phyloP scores from a whole-genome alignment of 1,140 invertebrate genomes.

The Lepidotrigona ventralis region DNA sequence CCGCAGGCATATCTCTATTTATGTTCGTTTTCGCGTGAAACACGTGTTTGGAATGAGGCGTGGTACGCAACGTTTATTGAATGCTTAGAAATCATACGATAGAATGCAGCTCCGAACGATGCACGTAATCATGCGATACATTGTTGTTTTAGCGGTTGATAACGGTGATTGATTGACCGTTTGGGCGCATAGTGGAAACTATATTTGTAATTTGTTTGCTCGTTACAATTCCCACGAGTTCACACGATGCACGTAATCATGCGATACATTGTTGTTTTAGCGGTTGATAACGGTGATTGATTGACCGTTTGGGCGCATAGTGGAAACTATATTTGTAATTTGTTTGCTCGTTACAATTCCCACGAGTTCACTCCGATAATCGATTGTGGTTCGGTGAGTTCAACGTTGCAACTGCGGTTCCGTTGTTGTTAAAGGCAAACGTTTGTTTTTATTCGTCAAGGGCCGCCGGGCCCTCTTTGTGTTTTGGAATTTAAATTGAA shows the following conservation, averaged over 20 bases:
- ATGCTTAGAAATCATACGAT: background rate
- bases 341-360: conserved; percentile 29
- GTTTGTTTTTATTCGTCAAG: background rate
- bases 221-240: conserved; percentile 16
- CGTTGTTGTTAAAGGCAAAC: background rate
- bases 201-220: conserved; percentile 33
- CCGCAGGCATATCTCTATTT: too few species aligned
- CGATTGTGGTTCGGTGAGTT: background rate
- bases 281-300: conserved; percentile 31
- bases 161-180: conserved; percentile 30
- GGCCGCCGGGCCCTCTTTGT: background rate
- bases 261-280: conserved; percentile 30
- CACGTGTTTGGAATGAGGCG: too few species aligned
- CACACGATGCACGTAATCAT: conserved; percentile 1
- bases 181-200: background rate
- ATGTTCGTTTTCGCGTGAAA: too few species aligned
- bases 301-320: conserved; percentile 4
- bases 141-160: conserved; percentile 35
- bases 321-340: conserved; percentile 30
- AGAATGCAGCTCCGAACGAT: background rate
- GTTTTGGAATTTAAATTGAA: background rate
- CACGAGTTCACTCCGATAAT: background rate
- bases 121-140: conserved; percentile 16
- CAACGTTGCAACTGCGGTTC: background rate
- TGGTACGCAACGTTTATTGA: background rate